These are phyloP conservation scores for Ametastegia equiseti DNA, from an alignment of 2,888 invertebrate genomes.

Conservation along the genomic window DNA sequence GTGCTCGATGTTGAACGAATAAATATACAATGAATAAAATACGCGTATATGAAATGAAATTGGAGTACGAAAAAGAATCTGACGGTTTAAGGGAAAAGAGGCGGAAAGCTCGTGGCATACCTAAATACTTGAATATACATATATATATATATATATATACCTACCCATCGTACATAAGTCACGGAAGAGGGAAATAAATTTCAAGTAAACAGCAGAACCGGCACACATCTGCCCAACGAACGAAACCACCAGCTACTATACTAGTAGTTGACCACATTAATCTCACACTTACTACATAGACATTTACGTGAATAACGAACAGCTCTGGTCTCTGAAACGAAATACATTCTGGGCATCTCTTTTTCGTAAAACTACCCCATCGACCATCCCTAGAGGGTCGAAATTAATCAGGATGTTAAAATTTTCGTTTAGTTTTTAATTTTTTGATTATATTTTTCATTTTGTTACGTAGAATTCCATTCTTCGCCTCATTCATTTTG, in stretches of 20 bases:
- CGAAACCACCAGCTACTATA: not conserved
- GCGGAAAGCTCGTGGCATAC: too few species aligned
- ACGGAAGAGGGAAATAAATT: constrained; percentile 11
- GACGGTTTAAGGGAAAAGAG: too few species aligned
- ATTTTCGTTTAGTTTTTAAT: not conserved
- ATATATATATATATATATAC: not conserved
- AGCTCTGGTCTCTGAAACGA: not conserved
- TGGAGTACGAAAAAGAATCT: not conserved
- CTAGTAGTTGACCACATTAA: constrained; percentile 33
- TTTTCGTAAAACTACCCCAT: not conserved
- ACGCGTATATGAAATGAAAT: constrained; percentile 12
- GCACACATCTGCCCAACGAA: constrained; percentile 15
- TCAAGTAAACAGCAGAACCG: constrained; percentile 15
- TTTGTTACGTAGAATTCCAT: too few species aligned
- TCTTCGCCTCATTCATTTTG: too few species aligned
- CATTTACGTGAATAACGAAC: not conserved
- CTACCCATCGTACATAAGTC: constrained; percentile 30
- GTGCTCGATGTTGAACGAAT: too few species aligned
- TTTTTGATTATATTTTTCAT: not conserved
- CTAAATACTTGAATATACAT: too few species aligned
- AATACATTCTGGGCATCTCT: not conserved
- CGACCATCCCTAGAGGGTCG: not conserved
- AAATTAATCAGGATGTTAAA: not conserved
- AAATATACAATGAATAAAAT: not conserved
- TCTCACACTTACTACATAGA: constrained; percentile 13